Conservation (phyloP, 2,113 vertebrate species). For the Campylomormyrus numenius region DNA sequence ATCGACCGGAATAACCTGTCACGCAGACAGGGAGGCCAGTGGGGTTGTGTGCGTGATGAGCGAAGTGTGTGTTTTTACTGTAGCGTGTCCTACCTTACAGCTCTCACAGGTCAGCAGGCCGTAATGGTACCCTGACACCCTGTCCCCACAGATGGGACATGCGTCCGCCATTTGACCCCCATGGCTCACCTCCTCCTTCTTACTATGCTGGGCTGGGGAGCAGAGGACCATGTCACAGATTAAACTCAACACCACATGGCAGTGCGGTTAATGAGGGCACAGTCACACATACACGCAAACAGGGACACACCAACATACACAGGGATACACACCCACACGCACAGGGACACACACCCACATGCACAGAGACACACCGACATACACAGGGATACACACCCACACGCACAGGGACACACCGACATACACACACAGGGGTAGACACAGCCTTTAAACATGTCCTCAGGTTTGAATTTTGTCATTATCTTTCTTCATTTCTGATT, state of each 20-base stretch:
- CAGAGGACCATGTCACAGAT: slow-evolving; percentile 9
- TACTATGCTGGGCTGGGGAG: slow-evolving; percentile 47
- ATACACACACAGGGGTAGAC: too few relatives aligned
- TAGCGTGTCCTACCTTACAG: slow-evolving; percentile 55
- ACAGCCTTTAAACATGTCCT: background rate
- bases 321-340: too few relatives aligned
- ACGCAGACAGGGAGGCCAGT: background rate
- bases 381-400: too few relatives aligned
- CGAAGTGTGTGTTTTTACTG: background rate
- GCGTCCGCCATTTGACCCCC: slow-evolving; percentile 36
- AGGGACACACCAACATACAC: too few relatives aligned
- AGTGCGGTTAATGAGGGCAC: too few relatives aligned
- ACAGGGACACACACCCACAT: too few relatives aligned
- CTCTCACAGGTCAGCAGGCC: slow-evolving; percentile 68
- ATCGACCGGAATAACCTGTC: background rate
- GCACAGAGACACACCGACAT: too few relatives aligned
- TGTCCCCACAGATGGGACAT: slow-evolving; percentile 66
- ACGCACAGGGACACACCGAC: too few relatives aligned
- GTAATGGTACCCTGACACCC: slow-evolving; percentile 68
- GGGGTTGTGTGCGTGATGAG: background rate
- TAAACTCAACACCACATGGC: background rate
- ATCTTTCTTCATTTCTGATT: background rate
- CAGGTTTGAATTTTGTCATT: background rate
- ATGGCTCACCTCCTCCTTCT: slow-evolving; percentile 38
- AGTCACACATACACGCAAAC: too few relatives aligned